Percentiles rank a stretch among this genome's conserved stretches.
These are phyloP conservation scores for Lysandra coridon DNA, from an alignment of 2,888 invertebrate species.

Conservation along the genomic window DNA sequence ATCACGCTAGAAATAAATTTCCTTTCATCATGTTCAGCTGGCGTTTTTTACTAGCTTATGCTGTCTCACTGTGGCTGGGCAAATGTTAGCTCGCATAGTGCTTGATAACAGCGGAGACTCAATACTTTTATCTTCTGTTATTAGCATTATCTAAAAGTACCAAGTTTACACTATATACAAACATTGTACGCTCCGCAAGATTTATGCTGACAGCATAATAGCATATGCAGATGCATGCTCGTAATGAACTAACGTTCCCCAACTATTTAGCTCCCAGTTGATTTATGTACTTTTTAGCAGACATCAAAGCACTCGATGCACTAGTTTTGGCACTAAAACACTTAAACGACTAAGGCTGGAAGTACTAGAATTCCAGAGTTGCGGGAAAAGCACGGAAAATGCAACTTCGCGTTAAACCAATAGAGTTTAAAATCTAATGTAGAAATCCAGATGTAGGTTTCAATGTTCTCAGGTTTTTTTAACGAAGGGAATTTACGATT, in stretches of 20 bases:
- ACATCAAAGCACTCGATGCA: conserved; percentile 33
- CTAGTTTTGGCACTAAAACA: conserved; percentile 13
- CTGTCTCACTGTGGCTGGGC: too few species aligned
- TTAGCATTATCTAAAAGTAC: not conserved
- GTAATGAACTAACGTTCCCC: conserved; percentile 14
- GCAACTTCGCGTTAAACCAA: not conserved
- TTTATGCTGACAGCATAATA: conserved; percentile 24
- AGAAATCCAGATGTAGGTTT: not conserved
- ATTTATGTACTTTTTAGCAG: conserved; percentile 22
- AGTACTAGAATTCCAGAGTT: not conserved
- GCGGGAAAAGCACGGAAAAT: not conserved
- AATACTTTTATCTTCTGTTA: not conserved
- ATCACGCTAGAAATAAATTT: too few species aligned
- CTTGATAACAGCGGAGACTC: too few species aligned
- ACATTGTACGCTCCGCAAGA: not conserved
- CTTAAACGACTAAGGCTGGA: not conserved
- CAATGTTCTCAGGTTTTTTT: too few species aligned
- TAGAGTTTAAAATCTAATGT: not conserved
- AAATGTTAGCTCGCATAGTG: too few species aligned
- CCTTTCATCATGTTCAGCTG: too few species aligned
- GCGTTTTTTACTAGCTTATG: too few species aligned
- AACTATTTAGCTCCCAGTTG: conserved; percentile 13
- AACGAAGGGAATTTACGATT: too few species aligned
- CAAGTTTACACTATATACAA: not conserved
- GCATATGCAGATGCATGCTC: conserved; percentile 28